Evolutionary conservation across 2,113 vertebrate genomes (phyloP).

Genomic region (Pelmatolapia mariae): DNA sequence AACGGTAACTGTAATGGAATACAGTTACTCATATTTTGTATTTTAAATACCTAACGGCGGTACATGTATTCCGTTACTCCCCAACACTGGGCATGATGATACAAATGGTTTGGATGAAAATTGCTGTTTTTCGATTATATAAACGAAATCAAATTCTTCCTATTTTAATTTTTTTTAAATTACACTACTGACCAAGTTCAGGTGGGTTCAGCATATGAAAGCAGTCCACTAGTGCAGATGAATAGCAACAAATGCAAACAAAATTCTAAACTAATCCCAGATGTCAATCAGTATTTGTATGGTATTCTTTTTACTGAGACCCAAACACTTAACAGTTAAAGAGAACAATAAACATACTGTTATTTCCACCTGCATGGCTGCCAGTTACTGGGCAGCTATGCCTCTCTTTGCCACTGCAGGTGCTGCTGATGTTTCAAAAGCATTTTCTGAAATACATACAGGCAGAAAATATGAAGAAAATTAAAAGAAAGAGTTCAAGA

Average conservation of each 20-base stretch:
- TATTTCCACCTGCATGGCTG: slow-evolving; percentile 50
- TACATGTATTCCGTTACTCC: too few relatives aligned
- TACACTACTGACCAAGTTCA: background rate
- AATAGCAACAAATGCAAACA: background rate
- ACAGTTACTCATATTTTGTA: too few relatives aligned
- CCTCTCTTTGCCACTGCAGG: slow-evolving; percentile 49
- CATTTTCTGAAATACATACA: background rate
- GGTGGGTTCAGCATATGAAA: background rate
- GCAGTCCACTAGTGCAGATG: background rate
- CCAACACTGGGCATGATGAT: background rate
- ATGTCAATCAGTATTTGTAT: background rate
- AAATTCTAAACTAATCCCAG: background rate
- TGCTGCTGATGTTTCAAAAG: slow-evolving; percentile 36
- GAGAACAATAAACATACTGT: slow-evolving; percentile 27
- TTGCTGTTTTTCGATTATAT: background rate
- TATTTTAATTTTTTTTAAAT: background rate
- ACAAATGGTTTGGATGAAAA: background rate
- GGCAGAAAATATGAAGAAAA: background rate
- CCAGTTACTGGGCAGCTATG: slow-evolving; percentile 20
- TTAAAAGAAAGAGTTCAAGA: background rate
- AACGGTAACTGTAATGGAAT: too few relatives aligned
- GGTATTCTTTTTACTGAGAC: background rate
- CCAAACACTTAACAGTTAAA: background rate
- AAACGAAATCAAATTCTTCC: background rate
- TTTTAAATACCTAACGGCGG: too few relatives aligned